Base-by-base conservation (phyloP, 1,140 invertebrate genomes). In the Xylocopa sonorina region DNA sequence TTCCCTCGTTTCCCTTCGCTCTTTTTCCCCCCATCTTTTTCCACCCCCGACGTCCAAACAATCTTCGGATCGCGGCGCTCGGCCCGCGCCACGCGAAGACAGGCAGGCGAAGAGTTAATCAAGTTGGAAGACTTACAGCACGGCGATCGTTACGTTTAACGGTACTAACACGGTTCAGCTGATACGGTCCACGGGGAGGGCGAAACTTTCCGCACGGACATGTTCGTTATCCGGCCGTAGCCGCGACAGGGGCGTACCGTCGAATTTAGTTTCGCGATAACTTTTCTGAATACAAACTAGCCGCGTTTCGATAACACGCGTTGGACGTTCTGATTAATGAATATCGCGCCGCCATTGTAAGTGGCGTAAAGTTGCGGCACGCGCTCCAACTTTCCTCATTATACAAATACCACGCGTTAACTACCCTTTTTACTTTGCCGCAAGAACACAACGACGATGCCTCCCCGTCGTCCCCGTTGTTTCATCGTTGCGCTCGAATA, bases 281-380 rank as follows among this genome's bases (percentile, higher is more conserved):
- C 55, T 78, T 71, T 71, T 71, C 66, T 55, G 75, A 71, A 77
- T 62, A 60, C 75, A 51, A 71, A 60, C 55, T 60, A 50, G 43
- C 32, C 4, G 24, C 34, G 55, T 77, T 60, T 77, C 66, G 66
- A 77, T 77, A 78, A 50, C 53, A 78, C 75, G 66, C 43, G 75
- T 50, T 48, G 55, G 66, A 67, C 64, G 24, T 38, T 71, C 66
- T 78, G 67, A 78, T 78, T 71, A 78, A 71, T 78, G 66, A 78
- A 50, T 57, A 41, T 41, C 34, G 41, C 18, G 5, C 12, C 10
- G 43, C 34, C 14, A 41, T 43, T 71, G 41, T 67, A 46, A 46
- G 27, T n/a, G 38, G 6, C 18, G 48, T 55, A 34, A 71, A 78
- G 43, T 77, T 77, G 14, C 12, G 0, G 18, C 43, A 57, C 66